A percentile compares a stretch with the other conserved stretches of the same genome.
phyloP scores from a whole-genome alignment of 2,797 vertebrate species.

The Serranus cabrilla region DNA sequence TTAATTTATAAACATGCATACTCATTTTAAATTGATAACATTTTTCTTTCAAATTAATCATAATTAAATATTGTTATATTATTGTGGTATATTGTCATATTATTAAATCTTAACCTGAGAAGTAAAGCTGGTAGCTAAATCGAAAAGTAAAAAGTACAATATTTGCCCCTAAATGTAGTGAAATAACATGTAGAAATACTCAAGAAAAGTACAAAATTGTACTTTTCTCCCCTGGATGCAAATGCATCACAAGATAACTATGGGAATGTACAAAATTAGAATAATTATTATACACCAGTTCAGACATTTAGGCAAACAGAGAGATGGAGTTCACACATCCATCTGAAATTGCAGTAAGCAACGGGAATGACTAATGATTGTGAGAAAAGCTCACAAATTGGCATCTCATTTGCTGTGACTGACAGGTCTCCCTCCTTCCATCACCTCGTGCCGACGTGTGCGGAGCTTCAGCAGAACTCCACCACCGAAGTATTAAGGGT shows the following conservation, averaged over 20 bases:
- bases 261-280: slow-evolving; percentile 6
- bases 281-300: slow-evolving; percentile 4
- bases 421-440: neutral
- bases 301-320: slow-evolving; percentile 21
- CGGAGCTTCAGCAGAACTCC: neutral
- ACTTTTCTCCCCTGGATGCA: neutral
- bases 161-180: too few relatives aligned
- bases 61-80: too few relatives aligned
- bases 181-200: too few relatives aligned
- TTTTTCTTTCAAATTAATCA: too few relatives aligned
- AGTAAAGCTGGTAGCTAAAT: too few relatives aligned
- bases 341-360: slow-evolving; percentile 12
- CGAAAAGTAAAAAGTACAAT: too few relatives aligned
- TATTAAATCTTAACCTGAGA: too few relatives aligned
- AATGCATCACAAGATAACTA: slow-evolving; percentile 35
- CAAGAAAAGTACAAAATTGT: too few relatives aligned
- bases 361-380: slow-evolving; percentile 10
- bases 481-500: slow-evolving; percentile 10
- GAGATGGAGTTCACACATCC: slow-evolving; percentile 10
- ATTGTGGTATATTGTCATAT: too few relatives aligned
- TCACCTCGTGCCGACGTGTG: neutral
- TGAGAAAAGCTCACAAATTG: slow-evolving; percentile 25
- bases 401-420: slow-evolving; percentile 16
- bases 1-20: too few relatives aligned
- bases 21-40: too few relatives aligned